Conservation (phyloP, 2,888 invertebrate species). For the Trissolcus brochymenae region DNA sequence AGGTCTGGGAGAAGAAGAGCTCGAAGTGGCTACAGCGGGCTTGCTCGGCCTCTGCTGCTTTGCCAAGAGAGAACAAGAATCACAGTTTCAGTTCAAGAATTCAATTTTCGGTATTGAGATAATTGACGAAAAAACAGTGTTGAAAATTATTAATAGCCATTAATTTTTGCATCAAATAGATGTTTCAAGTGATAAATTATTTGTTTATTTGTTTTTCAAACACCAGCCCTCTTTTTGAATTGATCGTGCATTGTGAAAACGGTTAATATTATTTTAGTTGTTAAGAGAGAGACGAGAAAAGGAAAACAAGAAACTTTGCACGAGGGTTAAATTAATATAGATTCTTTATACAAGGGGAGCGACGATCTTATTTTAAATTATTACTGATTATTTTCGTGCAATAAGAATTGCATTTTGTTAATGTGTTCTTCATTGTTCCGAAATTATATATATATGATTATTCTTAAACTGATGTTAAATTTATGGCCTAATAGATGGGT, state of each 20-base stretch:
- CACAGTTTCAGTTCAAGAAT: constrained; percentile 64
- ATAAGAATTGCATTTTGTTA: constrained; percentile 19
- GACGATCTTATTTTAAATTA: constrained; percentile 1
- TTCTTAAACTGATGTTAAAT: too few species aligned
- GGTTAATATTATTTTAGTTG: constrained; percentile 48
- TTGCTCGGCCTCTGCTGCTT: constrained; percentile 79
- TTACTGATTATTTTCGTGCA: constrained; percentile 16
- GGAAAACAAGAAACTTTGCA: constrained; percentile 34
- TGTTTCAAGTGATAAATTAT: not conserved
- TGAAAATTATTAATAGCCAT: constrained; percentile 6
- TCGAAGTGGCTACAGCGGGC: constrained; percentile 78
- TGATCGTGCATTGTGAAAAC: constrained; percentile 46
- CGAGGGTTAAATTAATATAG: not conserved
- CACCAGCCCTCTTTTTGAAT: not conserved
- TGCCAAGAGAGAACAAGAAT: constrained; percentile 75
- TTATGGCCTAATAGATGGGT: too few species aligned
- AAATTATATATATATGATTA: constrained; percentile 1
- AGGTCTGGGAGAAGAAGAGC: constrained; percentile 78
- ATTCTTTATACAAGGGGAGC: not conserved
- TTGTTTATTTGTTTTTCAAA: not conserved
- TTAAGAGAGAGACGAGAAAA: constrained; percentile 31
- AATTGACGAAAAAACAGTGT: constrained; percentile 11
- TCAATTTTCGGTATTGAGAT: constrained; percentile 43
- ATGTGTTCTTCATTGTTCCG: not conserved
- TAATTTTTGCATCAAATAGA: not conserved